A percentile compares a stretch with the other conserved stretches of the same genome.
Evolutionary conservation across 2,797 vertebrate genomes (phyloP).

Genomic region (Mus caroli): DNA sequence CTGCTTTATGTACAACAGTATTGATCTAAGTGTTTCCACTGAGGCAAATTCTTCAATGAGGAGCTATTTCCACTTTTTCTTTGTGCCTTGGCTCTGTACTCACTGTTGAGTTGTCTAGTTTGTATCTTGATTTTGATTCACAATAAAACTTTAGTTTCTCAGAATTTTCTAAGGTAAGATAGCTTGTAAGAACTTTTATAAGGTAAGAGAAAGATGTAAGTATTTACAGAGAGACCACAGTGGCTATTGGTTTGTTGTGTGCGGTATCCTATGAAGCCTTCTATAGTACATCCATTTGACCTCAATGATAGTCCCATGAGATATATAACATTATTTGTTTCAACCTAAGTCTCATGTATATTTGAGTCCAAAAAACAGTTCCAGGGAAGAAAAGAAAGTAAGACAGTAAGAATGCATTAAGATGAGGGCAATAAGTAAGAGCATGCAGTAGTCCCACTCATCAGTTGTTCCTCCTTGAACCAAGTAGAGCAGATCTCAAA

Average conservation of each 20-base stretch:
- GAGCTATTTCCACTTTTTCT: neutral
- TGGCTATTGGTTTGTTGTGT: neutral
- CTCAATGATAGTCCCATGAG: neutral
- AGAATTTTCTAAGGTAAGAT: neutral
- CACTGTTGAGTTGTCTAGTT: neutral
- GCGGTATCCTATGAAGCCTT: neutral
- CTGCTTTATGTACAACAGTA: neutral
- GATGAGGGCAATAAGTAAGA: neutral
- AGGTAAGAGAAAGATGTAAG: neutral
- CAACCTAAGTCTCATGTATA: neutral
- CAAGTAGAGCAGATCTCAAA: neutral
- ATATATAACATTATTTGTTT: neutral
- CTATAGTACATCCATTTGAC: neutral
- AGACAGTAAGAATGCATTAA: neutral
- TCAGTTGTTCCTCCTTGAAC: neutral
- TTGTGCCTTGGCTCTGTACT: neutral
- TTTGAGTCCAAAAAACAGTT: neutral
- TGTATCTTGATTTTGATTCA: neutral
- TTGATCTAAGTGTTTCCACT: neutral
- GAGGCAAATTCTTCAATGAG: neutral
- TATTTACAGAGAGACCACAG: neutral
- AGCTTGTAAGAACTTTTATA: neutral
- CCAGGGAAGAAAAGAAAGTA: neutral
- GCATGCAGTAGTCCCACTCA: too few relatives aligned
- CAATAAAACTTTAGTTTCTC: conserved; percentile 12